Conservation (phyloP, 2,113 vertebrate genomes). For the Gymnobelideus leadbeateri region DNA sequence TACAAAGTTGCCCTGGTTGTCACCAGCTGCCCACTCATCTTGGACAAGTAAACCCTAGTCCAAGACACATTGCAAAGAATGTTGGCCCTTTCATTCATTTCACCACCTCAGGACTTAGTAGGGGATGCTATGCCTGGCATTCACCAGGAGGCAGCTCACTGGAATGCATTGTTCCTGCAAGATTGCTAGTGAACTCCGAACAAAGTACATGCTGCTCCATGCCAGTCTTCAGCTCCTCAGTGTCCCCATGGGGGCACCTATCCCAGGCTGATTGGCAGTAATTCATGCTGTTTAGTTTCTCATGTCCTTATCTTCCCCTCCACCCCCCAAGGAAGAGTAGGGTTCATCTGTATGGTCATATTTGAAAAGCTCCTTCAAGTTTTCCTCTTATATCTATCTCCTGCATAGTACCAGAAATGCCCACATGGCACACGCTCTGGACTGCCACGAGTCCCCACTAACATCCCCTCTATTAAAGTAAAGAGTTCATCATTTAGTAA, state of each 20-base stretch:
- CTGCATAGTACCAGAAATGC: background rate
- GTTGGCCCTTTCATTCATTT: background rate
- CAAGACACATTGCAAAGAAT: background rate
- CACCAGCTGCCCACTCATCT: background rate
- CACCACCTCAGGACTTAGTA: background rate
- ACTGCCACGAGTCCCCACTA: background rate
- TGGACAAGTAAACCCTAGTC: background rate
- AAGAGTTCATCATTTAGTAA: background rate
- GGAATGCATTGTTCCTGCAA: background rate
- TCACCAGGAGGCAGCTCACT: background rate
- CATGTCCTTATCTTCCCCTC: background rate
- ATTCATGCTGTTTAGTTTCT: background rate
- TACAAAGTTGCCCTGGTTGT: background rate
- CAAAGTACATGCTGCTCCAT: background rate
- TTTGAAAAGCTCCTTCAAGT: background rate
- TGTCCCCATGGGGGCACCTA: background rate
- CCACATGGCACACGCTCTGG: background rate
- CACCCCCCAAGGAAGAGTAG: background rate
- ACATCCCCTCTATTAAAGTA: background rate
- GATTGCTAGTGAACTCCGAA: background rate
- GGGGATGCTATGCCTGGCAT: background rate
- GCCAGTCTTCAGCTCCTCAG: background rate
- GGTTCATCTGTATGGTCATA: background rate
- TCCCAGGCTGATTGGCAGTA: background rate
- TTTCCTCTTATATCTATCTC: background rate